phyloP scores from a whole-genome alignment of 2,797 vertebrate genomes.

The Characodon lateralis region DNA sequence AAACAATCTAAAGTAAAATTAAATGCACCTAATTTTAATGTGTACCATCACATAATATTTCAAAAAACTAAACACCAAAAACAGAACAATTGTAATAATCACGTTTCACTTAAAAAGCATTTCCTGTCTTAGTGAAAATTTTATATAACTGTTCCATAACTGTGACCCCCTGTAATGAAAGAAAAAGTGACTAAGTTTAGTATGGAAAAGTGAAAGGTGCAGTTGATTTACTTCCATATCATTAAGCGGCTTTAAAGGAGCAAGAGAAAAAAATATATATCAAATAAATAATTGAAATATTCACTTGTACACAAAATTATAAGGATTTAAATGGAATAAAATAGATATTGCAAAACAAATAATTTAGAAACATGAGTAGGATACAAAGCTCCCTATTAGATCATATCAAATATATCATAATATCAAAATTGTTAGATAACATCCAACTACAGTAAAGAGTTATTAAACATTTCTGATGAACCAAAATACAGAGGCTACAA shows the following conservation, averaged over 20 bases:
- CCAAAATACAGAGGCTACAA: not conserved
- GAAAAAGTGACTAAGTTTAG: not conserved
- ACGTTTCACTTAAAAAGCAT: not conserved
- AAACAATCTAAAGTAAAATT: not conserved
- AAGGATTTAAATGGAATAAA: not conserved
- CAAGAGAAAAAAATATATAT: not conserved
- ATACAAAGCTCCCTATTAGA: not conserved
- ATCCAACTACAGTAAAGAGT: not conserved
- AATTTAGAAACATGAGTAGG: not conserved
- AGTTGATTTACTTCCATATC: not conserved
- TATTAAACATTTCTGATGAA: not conserved
- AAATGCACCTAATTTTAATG: not conserved
- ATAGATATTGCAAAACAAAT: not conserved
- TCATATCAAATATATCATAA: not conserved
- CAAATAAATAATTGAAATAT: not conserved
- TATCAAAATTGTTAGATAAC: not conserved
- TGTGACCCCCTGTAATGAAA: not conserved
- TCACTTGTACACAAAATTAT: not conserved
- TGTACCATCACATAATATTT: not conserved
- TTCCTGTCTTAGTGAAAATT: not conserved
- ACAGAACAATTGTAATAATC: not conserved
- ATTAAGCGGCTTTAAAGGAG: not conserved
- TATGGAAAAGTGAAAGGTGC: not conserved
- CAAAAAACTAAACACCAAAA: not conserved
- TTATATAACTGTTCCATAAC: not conserved